phyloP scores from a whole-genome alignment of 2,113 vertebrate genomes.

The Vireo altiloquus region DNA sequence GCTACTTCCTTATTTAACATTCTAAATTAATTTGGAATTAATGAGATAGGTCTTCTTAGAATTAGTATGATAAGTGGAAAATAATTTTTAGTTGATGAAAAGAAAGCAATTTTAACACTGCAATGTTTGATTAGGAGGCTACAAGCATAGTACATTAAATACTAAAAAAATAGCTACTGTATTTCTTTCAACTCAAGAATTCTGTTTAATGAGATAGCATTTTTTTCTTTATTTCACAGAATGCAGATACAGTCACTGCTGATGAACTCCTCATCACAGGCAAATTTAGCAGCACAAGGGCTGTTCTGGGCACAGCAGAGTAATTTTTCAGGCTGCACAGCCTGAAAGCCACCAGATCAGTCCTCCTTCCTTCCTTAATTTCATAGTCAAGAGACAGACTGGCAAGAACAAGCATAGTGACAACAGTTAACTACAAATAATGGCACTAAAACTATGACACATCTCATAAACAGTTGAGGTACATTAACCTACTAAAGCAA shows the following conservation, averaged over 20 bases:
- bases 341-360: accelerated
- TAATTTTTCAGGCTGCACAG: too few relatives aligned
- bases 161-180: not conserved
- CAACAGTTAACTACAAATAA: not conserved
- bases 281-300: not conserved
- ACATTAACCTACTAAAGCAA: not conserved
- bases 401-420: not conserved
- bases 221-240: not conserved
- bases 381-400: not conserved
- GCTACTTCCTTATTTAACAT: not conserved
- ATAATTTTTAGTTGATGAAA: not conserved
- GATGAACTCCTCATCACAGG: not conserved
- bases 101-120: not conserved
- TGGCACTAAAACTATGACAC: not conserved
- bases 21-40: not conserved
- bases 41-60: not conserved
- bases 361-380: not conserved
- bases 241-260: not conserved
- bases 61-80: not conserved
- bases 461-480: not conserved
- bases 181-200: not conserved
- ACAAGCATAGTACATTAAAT: not conserved
- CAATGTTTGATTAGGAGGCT: not conserved
- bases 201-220: not conserved
- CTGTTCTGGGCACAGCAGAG: not conserved